A percentile compares a stretch with the other conserved stretches of the same genome.
These are phyloP conservation scores for Euproctis similis DNA, from an alignment of 2,888 invertebrate genomes.

Conservation along the genomic window DNA sequence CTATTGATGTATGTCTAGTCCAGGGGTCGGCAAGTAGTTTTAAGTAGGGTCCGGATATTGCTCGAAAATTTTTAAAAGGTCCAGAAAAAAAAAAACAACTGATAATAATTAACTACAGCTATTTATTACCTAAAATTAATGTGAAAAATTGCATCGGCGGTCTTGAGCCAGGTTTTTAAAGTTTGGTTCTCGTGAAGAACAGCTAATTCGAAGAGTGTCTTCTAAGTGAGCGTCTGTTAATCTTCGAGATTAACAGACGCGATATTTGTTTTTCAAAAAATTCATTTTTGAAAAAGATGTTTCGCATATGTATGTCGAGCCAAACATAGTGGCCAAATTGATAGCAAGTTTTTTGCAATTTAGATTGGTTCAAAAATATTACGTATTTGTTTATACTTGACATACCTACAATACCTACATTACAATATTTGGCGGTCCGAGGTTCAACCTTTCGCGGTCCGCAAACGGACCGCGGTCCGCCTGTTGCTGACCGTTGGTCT, in stretches of 20 bases:
- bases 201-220: not conserved
- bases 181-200: not conserved
- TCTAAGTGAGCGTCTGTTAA: not conserved
- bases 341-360: conserved; percentile 9
- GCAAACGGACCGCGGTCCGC: too few species aligned
- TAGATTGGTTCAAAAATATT: too few species aligned
- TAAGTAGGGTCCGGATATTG: conserved; percentile 6
- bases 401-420: too few species aligned
- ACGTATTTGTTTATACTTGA: too few species aligned
- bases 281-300: conserved; percentile 9
- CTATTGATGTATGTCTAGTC: too few species aligned
- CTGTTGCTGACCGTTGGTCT: too few species aligned
- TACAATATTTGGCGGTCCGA: too few species aligned
- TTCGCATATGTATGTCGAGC: conserved; percentile 9
- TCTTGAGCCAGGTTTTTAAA: not conserved
- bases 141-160: not conserved
- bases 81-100: not conserved
- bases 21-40: conserved; percentile 2
- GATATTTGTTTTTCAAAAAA: conserved; percentile 7
- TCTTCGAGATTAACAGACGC: too few species aligned
- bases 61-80: not conserved
- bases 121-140: conserved; percentile 1
- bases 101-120: not conserved
- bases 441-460: too few species aligned
- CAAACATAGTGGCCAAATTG: conserved; percentile 8